A percentile compares a stretch with the other conserved stretches of the same genome.
Evolutionary conservation across 2,113 vertebrate species (phyloP).

Genomic region (Microtus pennsylvanicus): DNA sequence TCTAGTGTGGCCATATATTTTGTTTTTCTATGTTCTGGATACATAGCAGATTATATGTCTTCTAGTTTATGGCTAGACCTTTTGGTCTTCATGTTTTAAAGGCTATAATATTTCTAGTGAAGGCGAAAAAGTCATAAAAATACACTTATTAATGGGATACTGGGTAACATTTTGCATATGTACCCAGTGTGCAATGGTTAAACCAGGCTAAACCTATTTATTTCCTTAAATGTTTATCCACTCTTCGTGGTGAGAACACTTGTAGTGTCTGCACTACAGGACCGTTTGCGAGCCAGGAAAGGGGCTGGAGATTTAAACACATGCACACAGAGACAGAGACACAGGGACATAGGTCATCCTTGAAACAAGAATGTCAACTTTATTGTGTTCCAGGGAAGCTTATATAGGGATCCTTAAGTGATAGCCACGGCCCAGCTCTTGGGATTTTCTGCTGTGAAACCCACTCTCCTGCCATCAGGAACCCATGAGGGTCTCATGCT

Average conservation of each 20-base stretch:
- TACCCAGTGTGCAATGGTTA: neutral
- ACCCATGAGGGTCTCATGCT: too few species aligned
- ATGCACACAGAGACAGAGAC: too few species aligned
- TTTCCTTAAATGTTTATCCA: neutral
- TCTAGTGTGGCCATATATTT: neutral
- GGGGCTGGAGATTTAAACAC: too few species aligned
- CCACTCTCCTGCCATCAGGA: too few species aligned
- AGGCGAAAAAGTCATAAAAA: neutral
- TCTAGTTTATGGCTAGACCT: neutral
- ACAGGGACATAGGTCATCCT: too few species aligned
- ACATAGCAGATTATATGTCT: neutral
- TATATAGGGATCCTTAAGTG: too few species aligned
- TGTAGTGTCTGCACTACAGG: too few species aligned
- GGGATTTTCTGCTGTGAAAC: too few species aligned
- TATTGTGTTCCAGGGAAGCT: too few species aligned
- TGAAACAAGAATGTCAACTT: too few species aligned
- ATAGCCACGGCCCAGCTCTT: too few species aligned
- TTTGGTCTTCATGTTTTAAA: slow-evolving; percentile 29
- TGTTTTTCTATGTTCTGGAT: slow-evolving; percentile 11
- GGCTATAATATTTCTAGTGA: neutral
- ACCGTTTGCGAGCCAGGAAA: too few species aligned
- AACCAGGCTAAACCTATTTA: neutral
- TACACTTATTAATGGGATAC: neutral
- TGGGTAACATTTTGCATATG: neutral
- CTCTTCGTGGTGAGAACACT: neutral